A percentile compares a stretch with the other conserved stretches of the same genome.
These are phyloP conservation scores for Grapholita molesta DNA, from an alignment of 1,140 invertebrate genomes.

Conservation along the genomic window DNA sequence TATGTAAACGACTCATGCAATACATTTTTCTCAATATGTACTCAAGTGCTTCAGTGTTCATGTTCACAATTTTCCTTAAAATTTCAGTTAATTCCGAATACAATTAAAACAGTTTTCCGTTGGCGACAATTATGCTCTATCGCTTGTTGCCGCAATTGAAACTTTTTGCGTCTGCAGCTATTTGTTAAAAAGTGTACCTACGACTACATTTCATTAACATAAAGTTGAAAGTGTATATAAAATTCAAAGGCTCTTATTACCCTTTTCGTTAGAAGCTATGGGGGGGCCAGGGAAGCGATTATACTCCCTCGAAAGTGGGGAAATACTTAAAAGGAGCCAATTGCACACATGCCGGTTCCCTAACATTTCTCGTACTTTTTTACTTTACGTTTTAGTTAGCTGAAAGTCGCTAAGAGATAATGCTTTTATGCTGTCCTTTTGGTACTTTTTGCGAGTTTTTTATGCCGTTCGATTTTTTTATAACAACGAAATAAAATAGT, in stretches of 20 bases:
- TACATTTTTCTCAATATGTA: not conserved
- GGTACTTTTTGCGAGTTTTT: not conserved
- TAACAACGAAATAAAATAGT: not conserved
- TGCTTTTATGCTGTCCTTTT: conserved; percentile 49
- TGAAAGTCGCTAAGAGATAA: conserved; percentile 33
- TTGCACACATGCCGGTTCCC: conserved; percentile 54
- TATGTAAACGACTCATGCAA: not conserved
- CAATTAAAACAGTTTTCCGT: conserved; percentile 11
- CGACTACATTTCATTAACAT: not conserved
- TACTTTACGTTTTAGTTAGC: conserved; percentile 28
- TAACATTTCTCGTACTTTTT: conserved; percentile 38
- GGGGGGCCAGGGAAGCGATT: conserved; percentile 53
- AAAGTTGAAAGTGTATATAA: not conserved
- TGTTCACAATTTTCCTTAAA: not conserved
- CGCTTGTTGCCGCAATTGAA: conserved; percentile 49
- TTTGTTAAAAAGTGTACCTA: conserved; percentile 29
- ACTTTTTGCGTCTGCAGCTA: conserved; percentile 40
- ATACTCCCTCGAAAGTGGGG: conserved; percentile 39
- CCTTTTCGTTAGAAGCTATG: not conserved
- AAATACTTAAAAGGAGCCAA: conserved; percentile 51
- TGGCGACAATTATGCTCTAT: conserved; percentile 33
- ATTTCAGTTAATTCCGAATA: not conserved
- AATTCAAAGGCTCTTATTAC: not conserved
- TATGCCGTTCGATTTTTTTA: not conserved
- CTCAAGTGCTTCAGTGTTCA: too few relatives aligned